Evolutionary conservation across 1,140 invertebrate genomes (phyloP).

Genomic region (Gyrodactylus bullatarudis): DNA sequence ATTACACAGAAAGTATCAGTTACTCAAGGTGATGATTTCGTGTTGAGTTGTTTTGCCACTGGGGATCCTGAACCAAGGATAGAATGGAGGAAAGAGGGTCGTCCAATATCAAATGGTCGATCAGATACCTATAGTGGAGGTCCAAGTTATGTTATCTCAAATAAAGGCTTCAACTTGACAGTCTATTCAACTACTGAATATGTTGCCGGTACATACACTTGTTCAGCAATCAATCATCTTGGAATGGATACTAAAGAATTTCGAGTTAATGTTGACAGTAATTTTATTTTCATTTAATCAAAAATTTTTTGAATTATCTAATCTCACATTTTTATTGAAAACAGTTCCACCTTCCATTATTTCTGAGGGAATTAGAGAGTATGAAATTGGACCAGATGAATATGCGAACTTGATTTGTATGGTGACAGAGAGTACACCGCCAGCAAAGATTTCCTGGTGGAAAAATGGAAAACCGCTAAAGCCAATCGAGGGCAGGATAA

Average conservation of each 20-base stretch:
- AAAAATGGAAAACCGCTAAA: conserved; percentile 13
- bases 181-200: conserved; percentile 11
- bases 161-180: not conserved
- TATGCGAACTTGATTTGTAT: conserved; percentile 16
- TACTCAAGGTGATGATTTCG: not conserved
- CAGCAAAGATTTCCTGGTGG: conserved; percentile 19
- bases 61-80: not conserved
- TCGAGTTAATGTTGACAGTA: not conserved
- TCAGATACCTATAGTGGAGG: not conserved
- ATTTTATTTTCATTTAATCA: not conserved
- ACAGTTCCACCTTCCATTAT: not conserved
- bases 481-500: conserved; percentile 9
- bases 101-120: not conserved
- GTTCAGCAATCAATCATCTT: conserved; percentile 16
- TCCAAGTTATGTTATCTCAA: not conserved
- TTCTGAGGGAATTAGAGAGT: not conserved
- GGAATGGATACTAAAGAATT: conserved; percentile 15
- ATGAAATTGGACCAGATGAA: conserved; percentile 9
- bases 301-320: not conserved
- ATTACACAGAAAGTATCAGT: not conserved
- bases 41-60: not conserved
- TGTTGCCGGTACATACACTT: conserved; percentile 18
- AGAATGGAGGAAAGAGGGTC: conserved; percentile 1
- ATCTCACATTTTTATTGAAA: conserved; percentile 3
- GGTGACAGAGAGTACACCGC: conserved; percentile 20